Conservation (phyloP, 2,113 vertebrate genomes). For the Sus scrofa region DNA sequence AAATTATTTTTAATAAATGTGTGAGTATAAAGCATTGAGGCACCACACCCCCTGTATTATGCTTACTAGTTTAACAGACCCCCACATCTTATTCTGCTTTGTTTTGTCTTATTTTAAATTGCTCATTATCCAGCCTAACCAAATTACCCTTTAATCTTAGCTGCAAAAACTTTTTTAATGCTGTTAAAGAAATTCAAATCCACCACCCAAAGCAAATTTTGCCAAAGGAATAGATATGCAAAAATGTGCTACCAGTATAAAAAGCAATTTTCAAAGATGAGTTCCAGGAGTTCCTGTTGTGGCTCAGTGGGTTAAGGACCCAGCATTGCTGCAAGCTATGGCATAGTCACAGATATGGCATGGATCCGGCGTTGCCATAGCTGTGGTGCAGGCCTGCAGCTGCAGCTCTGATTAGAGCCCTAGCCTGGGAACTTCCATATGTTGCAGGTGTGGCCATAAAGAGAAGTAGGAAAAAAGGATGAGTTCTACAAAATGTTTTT, state of each 20-base stretch:
- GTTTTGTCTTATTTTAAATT: constrained; percentile 34
- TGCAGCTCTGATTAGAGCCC: too few relatives aligned
- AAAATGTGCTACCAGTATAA: not conserved
- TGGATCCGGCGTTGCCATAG: too few relatives aligned
- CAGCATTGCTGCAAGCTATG: too few relatives aligned
- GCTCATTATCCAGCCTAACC: not conserved
- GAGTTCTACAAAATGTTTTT: constrained; percentile 11
- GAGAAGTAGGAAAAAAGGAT: not conserved
- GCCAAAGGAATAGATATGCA: not conserved
- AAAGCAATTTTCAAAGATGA: constrained; percentile 4
- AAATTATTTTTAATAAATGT: not conserved
- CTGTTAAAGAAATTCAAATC: not conserved
- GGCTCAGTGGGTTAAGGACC: too few relatives aligned
- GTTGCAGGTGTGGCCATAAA: too few relatives aligned
- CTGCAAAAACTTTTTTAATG: not conserved
- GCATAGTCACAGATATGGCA: too few relatives aligned
- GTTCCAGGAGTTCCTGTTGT: too few relatives aligned
- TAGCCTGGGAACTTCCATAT: too few relatives aligned
- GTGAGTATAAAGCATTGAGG: not conserved
- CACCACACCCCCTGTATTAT: accelerated
- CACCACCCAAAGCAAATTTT: not conserved
- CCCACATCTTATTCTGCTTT: not conserved
- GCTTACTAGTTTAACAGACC: not conserved
- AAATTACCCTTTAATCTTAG: not conserved
- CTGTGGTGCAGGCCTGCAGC: too few relatives aligned